Conservation (phyloP, 1,140 invertebrate species). For the Temnothorax nylanderi region DNA sequence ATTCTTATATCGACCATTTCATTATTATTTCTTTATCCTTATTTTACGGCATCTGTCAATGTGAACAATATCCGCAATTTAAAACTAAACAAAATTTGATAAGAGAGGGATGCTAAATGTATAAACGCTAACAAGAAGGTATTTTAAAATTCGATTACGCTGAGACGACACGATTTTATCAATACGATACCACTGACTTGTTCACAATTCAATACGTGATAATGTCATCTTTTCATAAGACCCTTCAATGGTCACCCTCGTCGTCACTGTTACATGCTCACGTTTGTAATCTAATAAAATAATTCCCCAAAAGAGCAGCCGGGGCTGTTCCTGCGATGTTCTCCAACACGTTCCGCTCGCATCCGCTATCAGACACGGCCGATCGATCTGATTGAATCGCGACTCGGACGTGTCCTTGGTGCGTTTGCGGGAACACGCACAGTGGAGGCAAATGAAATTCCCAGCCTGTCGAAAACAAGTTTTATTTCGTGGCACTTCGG, state of each 20-base stretch:
- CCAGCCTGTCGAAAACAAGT: constrained; percentile 70
- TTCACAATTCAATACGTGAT: constrained; percentile 34
- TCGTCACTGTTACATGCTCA: constrained; percentile 19
- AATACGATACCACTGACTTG: constrained; percentile 11
- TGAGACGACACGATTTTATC: not conserved
- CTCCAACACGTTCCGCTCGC: not conserved
- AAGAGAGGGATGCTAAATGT: not conserved
- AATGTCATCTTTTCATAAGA: not conserved
- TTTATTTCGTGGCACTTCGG: constrained; percentile 71
- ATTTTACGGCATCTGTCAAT: not conserved
- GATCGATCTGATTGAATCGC: constrained; percentile 65
- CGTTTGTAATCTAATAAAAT: constrained; percentile 56
- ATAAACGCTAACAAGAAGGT: not conserved
- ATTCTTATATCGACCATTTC: not conserved
- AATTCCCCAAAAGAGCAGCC: constrained; percentile 12
- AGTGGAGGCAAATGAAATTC: constrained; percentile 73
- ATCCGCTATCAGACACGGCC: constrained; percentile 45
- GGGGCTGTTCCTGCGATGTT: constrained; percentile 14
- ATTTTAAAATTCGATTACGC: constrained; percentile 13
- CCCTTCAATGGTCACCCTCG: not conserved
- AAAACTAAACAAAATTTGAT: not conserved
- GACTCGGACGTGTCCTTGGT: constrained; percentile 62
- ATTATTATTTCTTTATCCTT: not conserved
- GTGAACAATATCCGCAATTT: not conserved
- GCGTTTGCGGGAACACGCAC: constrained; percentile 70